Evolutionary conservation across 1,140 invertebrate species (phyloP).

Genomic region (Brachionus plicatilis): DNA sequence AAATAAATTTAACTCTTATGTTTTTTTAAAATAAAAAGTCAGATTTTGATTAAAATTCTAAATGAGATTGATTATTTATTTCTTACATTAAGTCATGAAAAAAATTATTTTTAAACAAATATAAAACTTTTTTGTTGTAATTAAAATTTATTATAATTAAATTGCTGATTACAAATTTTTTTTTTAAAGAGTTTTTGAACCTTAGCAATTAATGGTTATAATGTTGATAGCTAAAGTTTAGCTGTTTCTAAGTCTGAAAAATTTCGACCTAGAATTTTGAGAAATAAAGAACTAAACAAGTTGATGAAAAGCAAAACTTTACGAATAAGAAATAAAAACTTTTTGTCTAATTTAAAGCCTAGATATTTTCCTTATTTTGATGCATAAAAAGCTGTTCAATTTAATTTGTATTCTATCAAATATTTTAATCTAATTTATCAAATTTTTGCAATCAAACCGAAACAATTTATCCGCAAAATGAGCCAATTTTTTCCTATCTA

Average conservation of each 20-base stretch:
- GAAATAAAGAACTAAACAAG: not conserved
- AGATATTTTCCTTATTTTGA: not conserved
- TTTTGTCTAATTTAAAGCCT: not conserved
- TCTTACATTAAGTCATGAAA: too few relatives aligned
- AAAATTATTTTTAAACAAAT: too few relatives aligned
- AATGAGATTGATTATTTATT: too few relatives aligned
- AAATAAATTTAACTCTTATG: too few relatives aligned
- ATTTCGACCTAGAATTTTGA: not conserved
- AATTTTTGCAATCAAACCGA: slow-evolving; percentile 18
- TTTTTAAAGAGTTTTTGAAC: not conserved
- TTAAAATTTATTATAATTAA: not conserved
- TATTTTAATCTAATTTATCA: slow-evolving; percentile 12
- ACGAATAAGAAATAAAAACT: not conserved
- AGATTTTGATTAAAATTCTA: too few relatives aligned
- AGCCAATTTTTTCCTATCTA: not conserved
- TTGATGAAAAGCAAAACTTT: not conserved
- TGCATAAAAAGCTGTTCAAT: not conserved
- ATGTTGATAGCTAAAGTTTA: not conserved
- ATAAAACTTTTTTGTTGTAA: too few relatives aligned
- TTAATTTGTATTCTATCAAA: not conserved
- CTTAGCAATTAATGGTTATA: not conserved
- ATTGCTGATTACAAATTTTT: not conserved
- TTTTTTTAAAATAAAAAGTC: too few relatives aligned
- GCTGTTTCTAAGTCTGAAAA: not conserved
- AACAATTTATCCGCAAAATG: not conserved